A percentile compares a stretch with the other conserved stretches of the same genome.
These are phyloP conservation scores for Drosophila mimetica DNA, from an alignment of 2,888 invertebrate species.

Conservation along the genomic window DNA sequence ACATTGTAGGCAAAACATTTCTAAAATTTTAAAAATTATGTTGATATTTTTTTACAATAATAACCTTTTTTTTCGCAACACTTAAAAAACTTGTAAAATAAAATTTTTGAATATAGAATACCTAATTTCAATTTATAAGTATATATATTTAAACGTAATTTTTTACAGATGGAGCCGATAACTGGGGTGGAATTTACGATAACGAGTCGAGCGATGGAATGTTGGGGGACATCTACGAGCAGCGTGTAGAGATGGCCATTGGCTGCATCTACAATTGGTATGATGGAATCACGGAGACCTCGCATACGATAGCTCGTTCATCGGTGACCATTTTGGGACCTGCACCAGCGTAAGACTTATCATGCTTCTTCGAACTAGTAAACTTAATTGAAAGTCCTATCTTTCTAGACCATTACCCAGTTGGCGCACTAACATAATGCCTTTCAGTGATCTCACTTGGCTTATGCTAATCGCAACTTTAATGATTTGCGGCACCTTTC, in stretches of 20 bases:
- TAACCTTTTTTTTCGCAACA: no score
- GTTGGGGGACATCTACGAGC: slow-evolving; percentile 81
- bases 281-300: slow-evolving; percentile 80
- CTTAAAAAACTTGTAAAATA: no score
- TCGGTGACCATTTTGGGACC: slow-evolving; percentile 82
- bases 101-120: no score
- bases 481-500: slow-evolving; percentile 63
- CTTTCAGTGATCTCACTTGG: slow-evolving; percentile 77
- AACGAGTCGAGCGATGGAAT: slow-evolving; percentile 81
- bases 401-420: slow-evolving; percentile 70
- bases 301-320: slow-evolving; percentile 80
- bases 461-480: slow-evolving; percentile 65
- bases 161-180: slow-evolving; percentile 77
- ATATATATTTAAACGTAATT: no score
- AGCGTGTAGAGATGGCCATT: slow-evolving; percentile 81
- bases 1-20: no score
- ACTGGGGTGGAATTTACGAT: slow-evolving; percentile 82
- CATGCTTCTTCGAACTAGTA: rapidly evolving
- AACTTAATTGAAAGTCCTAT: rapidly evolving
- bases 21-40: no score
- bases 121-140: no score
- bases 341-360: slow-evolving; percentile 74
- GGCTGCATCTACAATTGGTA: slow-evolving; percentile 84
- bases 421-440: slow-evolving; percentile 80
- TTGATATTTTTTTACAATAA: no score